Percentiles rank a stretch among this genome's conserved stretches.
These are phyloP conservation scores for Neoitamus cyanurus DNA, from an alignment of 2,888 invertebrate species.

Conservation along the genomic window DNA sequence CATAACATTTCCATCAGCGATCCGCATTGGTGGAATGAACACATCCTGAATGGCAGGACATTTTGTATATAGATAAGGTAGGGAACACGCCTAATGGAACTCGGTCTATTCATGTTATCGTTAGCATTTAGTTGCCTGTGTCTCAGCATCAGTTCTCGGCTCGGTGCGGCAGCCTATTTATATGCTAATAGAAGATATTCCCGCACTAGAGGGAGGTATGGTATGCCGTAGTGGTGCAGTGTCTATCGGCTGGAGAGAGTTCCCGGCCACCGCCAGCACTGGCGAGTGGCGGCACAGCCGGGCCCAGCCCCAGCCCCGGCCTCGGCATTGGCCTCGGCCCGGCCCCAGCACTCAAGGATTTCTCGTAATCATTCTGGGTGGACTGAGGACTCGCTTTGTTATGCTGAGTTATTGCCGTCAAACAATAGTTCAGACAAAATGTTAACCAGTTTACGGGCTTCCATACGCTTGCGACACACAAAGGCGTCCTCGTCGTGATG, in stretches of 20 bases:
- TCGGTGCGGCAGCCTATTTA: conserved; percentile 38
- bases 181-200: conserved; percentile 44
- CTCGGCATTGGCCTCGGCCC: neutral
- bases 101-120: conserved; percentile 42
- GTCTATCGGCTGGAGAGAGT: too few relatives aligned
- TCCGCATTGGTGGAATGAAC: conserved; percentile 39
- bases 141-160: conserved; percentile 32
- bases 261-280: too few relatives aligned
- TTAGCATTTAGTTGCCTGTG: conserved; percentile 41
- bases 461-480: conserved; percentile 19
- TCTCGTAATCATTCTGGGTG: conserved; percentile 30
- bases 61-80: conserved; percentile 31
- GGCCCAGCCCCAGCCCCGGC: neutral
- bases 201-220: neutral
- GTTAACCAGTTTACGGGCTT: conserved; percentile 22
- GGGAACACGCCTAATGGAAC: conserved; percentile 39
- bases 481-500: neutral
- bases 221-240: neutral
- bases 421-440: conserved; percentile 41
- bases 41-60: conserved; percentile 34
- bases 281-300: too few relatives aligned
- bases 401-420: conserved; percentile 39
- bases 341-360: neutral
- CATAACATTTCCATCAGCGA: conserved; percentile 41
- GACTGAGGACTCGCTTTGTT: conserved; percentile 30